Percentiles rank a stretch among this genome's conserved stretches.
Conservation (phyloP, 2,888 invertebrate genomes). For the Cryptus armator region DNA sequence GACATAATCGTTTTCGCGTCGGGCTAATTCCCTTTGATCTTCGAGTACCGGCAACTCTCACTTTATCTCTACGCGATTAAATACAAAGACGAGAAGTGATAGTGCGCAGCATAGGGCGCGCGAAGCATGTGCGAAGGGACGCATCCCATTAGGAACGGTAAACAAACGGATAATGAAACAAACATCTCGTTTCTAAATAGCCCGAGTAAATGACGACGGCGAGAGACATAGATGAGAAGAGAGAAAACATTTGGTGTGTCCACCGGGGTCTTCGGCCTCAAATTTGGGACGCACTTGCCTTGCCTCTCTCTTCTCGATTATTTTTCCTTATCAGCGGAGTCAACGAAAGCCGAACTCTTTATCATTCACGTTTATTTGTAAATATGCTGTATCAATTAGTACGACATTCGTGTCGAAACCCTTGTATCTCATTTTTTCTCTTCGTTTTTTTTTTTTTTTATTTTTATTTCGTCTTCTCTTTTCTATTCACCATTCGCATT, state of each 20-base stretch:
- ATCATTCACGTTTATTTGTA: slow-evolving; percentile 44
- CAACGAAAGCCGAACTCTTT: slow-evolving; percentile 19
- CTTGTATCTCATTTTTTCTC: background rate
- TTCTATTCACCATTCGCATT: background rate
- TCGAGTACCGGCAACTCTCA: background rate
- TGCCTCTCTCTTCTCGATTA: slow-evolving; percentile 7
- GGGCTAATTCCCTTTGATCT: slow-evolving; percentile 27
- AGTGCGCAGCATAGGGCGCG: background rate
- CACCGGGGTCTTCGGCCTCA: slow-evolving; percentile 50
- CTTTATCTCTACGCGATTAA: background rate
- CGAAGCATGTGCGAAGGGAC: slow-evolving; percentile 5
- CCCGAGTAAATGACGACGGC: background rate
- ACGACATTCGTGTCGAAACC: slow-evolving; percentile 31
- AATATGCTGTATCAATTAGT: slow-evolving; percentile 55
- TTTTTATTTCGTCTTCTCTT: background rate
- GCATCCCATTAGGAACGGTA: slow-evolving; percentile 23
- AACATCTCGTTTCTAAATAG: background rate
- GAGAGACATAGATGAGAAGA: background rate
- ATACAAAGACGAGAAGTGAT: background rate
- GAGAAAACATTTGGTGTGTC: slow-evolving; percentile 37
- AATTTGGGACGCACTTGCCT: slow-evolving; percentile 41
- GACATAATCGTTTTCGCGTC: background rate
- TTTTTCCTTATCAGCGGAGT: slow-evolving; percentile 37
- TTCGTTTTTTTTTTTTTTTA: background rate
- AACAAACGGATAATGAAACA: slow-evolving; percentile 44